phyloP scores from a whole-genome alignment of 1,140 invertebrate genomes.

The Branchinecta lynchi region DNA sequence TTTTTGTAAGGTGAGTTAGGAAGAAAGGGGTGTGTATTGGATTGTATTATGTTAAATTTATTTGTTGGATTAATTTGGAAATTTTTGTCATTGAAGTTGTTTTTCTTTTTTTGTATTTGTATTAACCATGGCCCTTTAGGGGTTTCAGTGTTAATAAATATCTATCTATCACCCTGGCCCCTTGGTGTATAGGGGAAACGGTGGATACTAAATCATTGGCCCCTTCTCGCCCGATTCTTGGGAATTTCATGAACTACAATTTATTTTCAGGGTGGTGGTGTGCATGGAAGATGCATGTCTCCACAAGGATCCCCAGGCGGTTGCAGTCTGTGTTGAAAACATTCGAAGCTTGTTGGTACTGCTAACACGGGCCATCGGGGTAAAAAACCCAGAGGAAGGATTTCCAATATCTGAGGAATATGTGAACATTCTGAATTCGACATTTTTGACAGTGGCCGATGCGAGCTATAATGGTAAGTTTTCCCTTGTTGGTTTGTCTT shows the following conservation, averaged over 20 bases:
- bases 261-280: neutral
- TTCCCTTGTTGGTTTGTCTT: neutral
- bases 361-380: neutral
- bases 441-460: neutral
- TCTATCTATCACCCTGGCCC: no score
- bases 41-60: no score
- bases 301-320: neutral
- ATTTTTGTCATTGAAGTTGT: no score
- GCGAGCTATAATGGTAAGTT: neutral
- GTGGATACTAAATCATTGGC: no score
- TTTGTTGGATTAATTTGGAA: no score
- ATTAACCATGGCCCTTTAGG: no score
- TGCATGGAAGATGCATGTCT: constrained; percentile 7
- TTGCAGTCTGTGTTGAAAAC: neutral
- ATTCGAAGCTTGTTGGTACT: neutral
- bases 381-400: neutral
- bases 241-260: neutral
- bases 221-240: neutral
- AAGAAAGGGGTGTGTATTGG: no score
- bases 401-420: neutral
- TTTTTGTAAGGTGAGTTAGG: no score
- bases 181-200: no score
- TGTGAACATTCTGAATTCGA: neutral
- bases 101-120: no score
- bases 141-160: no score